Evolutionary conservation across 2,888 invertebrate species (phyloP).

Genomic region (Lobophora halterata): DNA sequence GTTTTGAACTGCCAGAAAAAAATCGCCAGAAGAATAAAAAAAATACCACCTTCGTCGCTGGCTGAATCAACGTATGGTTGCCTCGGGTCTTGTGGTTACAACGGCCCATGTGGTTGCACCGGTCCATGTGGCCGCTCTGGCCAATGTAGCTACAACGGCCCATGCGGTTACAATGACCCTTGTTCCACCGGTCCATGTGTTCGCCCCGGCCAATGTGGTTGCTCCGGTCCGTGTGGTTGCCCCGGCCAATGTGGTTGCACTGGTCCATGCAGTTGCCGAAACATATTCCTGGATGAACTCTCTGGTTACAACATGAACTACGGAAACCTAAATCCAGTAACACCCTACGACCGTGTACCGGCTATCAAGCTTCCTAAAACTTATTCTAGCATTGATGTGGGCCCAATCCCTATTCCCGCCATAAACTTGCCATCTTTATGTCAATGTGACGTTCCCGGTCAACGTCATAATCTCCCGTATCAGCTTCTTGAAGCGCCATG

Average conservation of each 20-base stretch:
- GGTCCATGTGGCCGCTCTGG: conserved; percentile 1
- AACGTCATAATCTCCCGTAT: conserved; percentile 15
- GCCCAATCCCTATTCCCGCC: conserved; percentile 5
- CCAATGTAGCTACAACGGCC: background rate
- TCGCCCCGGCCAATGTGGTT: conserved; percentile 2
- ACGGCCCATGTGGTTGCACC: background rate
- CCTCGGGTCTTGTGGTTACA: background rate
- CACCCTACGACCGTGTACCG: conserved; percentile 13
- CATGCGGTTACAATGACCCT: conserved; percentile 3
- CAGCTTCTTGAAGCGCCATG: conserved; percentile 1
- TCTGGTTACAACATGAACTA: conserved; percentile 22
- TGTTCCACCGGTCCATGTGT: background rate
- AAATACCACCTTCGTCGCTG: conserved; percentile 1
- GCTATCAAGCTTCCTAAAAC: conserved; percentile 17
- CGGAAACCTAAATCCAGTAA: conserved; percentile 13
- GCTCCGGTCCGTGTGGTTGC: background rate
- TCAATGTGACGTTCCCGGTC: conserved; percentile 12
- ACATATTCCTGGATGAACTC: conserved; percentile 18
- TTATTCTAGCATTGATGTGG: background rate
- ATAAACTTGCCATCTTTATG: conserved; percentile 8
- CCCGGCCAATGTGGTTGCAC: conserved; percentile 1
- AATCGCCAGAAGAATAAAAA: too few relatives aligned
- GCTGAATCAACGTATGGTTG: conserved; percentile 5
- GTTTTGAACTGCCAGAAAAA: conserved; percentile 19
- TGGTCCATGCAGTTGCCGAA: conserved; percentile 12